Conservation (phyloP, 2,888 invertebrate species). For the Pseudococcus jackbeardsleyi region DNA sequence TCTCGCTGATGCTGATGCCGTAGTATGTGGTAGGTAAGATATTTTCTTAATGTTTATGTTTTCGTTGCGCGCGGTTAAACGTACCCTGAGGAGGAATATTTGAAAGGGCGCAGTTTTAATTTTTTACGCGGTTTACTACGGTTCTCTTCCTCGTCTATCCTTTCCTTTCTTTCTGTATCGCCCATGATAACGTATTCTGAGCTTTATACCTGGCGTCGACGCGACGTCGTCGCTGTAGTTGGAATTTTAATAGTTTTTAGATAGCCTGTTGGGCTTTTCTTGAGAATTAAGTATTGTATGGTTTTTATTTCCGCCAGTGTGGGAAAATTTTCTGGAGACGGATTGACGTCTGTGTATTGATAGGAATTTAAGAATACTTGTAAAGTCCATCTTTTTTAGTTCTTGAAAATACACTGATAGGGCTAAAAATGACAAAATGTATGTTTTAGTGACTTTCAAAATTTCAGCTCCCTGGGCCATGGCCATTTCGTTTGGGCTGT, state of each 20-base stretch:
- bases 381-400: no score
- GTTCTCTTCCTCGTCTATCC: not conserved
- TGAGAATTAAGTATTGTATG: not conserved
- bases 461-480: no score
- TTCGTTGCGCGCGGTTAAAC: not conserved
- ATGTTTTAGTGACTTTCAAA: no score
- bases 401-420: no score
- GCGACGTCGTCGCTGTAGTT: not conserved
- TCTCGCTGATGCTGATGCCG: not conserved
- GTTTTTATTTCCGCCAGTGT: not conserved
- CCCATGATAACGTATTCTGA: not conserved
- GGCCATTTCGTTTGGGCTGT: no score
- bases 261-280: not conserved
- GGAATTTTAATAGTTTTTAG: not conserved
- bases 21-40: not conserved
- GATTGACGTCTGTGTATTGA: no score
- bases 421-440: no score
- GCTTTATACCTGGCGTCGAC: not conserved
- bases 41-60: conserved; percentile 31
- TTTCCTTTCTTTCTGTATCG: not conserved
- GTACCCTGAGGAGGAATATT: not conserved
- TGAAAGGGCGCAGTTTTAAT: not conserved
- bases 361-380: no score
- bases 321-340: no score
- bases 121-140: not conserved